phyloP scores from a whole-genome alignment of 2,797 vertebrate genomes.

The Sphaeramia orbicularis region DNA sequence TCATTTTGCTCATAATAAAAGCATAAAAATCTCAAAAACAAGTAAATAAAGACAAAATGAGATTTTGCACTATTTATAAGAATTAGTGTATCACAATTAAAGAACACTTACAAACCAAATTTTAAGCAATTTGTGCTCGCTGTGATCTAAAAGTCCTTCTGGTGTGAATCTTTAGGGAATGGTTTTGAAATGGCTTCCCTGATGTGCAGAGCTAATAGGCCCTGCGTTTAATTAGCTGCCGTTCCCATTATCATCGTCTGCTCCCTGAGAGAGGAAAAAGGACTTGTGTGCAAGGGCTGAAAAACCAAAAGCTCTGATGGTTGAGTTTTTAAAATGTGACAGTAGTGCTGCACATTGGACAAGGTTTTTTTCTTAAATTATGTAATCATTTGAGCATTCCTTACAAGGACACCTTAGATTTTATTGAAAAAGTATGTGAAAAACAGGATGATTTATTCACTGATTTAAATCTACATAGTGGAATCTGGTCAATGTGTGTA shows the following conservation, averaged over 20 bases:
- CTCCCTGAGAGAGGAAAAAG: conserved; percentile 58
- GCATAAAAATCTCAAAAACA: too few species aligned
- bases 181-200: conserved; percentile 76
- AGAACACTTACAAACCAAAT: conserved; percentile 33
- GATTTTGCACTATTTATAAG: conserved; percentile 10
- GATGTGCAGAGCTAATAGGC: conserved; percentile 75
- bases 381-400: background rate
- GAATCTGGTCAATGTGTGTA: too few species aligned
- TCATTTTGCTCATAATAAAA: too few species aligned
- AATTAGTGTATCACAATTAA: conserved; percentile 8
- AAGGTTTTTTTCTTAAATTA: background rate
- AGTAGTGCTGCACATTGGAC: background rate
- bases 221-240: conserved; percentile 76
- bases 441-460: too few species aligned
- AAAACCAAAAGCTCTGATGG: conserved; percentile 49
- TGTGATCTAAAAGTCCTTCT: conserved; percentile 69
- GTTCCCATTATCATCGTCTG: conserved; percentile 71
- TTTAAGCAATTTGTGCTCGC: conserved; percentile 47
- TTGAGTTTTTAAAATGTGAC: background rate
- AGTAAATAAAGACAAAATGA: background rate
- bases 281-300: conserved; percentile 37
- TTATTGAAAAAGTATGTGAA: too few species aligned
- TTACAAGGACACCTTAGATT: too few species aligned
- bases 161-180: conserved; percentile 70
- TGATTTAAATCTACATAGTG: too few species aligned